phyloP scores from a whole-genome alignment of 1,140 invertebrate species.

The Papilio xuthus region DNA sequence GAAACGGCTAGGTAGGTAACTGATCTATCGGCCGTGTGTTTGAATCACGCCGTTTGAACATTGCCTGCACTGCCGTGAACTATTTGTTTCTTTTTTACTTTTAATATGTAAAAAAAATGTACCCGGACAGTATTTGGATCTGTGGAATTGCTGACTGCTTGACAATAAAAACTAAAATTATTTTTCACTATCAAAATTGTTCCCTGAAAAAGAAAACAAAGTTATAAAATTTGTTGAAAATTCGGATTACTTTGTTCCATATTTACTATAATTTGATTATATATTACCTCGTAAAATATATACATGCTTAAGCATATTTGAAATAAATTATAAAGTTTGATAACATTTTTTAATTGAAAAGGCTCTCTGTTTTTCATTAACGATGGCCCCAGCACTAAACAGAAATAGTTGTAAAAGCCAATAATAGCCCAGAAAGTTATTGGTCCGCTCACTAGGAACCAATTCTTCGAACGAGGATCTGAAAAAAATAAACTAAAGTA shows the following conservation, averaged over 20 bases:
- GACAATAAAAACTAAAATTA: slow-evolving; percentile 7
- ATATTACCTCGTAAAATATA: slow-evolving; percentile 41
- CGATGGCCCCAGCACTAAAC: slow-evolving; percentile 31
- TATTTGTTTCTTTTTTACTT: no score
- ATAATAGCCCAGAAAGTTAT: slow-evolving; percentile 33
- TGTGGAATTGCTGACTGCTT: slow-evolving; percentile 11
- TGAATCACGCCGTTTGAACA: no score
- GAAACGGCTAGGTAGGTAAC: no score
- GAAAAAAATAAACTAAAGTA: slow-evolving; percentile 27
- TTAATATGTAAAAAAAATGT: background rate
- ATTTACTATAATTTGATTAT: background rate
- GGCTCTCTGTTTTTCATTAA: slow-evolving; percentile 41
- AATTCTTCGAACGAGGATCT: slow-evolving; percentile 41
- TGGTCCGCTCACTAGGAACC: slow-evolving; percentile 36
- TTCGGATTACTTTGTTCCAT: background rate
- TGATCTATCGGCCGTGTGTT: no score
- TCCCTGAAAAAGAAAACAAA: slow-evolving; percentile 26
- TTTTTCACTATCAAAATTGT: slow-evolving; percentile 10
- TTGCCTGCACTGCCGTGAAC: no score
- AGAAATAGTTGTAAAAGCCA: slow-evolving; percentile 34
- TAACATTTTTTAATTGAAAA: slow-evolving; percentile 35
- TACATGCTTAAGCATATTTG: slow-evolving; percentile 35
- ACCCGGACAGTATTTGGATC: slow-evolving; percentile 20
- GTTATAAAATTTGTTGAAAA: background rate
- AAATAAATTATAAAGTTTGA: slow-evolving; percentile 40